Evolutionary conservation across 2,888 invertebrate genomes (phyloP).

Genomic region (Acrocyrtus sp.): DNA sequence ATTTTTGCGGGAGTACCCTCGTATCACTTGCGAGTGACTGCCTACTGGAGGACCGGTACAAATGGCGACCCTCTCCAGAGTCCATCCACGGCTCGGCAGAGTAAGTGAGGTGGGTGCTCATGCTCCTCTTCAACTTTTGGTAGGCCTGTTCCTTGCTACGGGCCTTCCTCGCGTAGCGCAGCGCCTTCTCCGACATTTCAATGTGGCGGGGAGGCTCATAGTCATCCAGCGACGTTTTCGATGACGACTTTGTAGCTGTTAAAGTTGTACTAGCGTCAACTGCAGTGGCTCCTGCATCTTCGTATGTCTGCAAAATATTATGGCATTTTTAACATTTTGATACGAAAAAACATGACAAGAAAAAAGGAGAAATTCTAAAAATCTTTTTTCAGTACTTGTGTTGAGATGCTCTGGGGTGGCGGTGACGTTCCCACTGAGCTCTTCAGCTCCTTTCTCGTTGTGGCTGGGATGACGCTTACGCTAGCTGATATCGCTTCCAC

Average conservation of each 20-base stretch:
- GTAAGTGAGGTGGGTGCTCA: constrained; percentile 65
- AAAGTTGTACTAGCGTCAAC: constrained; percentile 6
- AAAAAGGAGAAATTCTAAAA: no score
- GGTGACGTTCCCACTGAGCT: constrained; percentile 84
- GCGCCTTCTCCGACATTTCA: constrained; percentile 63
- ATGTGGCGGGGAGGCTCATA: constrained; percentile 42
- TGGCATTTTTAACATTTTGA: background rate
- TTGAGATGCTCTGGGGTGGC: constrained; percentile 86
- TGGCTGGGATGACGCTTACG: background rate
- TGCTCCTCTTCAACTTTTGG: constrained; percentile 65
- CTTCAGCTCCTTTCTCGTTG: constrained; percentile 29
- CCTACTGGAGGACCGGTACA: constrained; percentile 74
- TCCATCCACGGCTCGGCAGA: constrained; percentile 56
- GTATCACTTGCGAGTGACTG: constrained; percentile 77
- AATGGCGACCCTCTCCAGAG: constrained; percentile 51
- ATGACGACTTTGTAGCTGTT: constrained; percentile 42
- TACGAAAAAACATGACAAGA: constrained; percentile 2
- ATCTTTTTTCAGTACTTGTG: constrained; percentile 74
- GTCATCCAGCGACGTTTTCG: constrained; percentile 54
- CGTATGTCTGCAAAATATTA: constrained; percentile 56
- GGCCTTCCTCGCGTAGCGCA: constrained; percentile 56
- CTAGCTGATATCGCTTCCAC: constrained; percentile 4
- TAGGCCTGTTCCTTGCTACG: constrained; percentile 56
- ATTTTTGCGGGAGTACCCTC: constrained; percentile 69
- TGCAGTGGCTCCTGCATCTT: constrained; percentile 40